Base-by-base conservation (phyloP, 1,140 invertebrate genomes). In the Meloidogyne floridensis region DNA sequence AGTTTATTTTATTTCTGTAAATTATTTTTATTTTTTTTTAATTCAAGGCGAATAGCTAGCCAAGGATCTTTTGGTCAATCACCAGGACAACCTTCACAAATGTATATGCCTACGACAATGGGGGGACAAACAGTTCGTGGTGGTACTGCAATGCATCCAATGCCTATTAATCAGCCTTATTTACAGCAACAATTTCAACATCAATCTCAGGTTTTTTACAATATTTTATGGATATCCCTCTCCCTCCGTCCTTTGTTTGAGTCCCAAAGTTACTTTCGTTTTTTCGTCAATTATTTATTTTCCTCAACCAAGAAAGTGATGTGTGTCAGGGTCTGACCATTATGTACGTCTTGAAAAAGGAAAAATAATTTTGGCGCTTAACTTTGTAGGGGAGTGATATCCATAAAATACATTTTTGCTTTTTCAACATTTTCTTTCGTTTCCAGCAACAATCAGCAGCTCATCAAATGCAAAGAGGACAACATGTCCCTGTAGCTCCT, bases 21-120 rank as follows among this genome's bases (percentile, higher is more conserved):
- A 6, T n/a, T 47, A 54, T 10, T 47, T 81, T 73, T 78, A 32
- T 18, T 20, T 11, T 20, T 43, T 11, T 59, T 20, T 81, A 42
- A 32, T 32, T 32, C 32, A 32, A 81, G 80, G 56, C 80, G 81
- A n/a, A 74, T 82, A 69, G 80, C 81, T 13, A 82, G 81, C 80
- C 81, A 82, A n/a, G 54, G 80, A 8, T 80, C 81, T 53, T 82
- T 82, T 74, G 78, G 56, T 1, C 75, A 73, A 32, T n/a, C 80
- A 18, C 69, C 80, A 11, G 76, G 13, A 15, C 73, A 77, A 18
- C 43, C 47, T n/a, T 10, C 78, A 43, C 78, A 80, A 47, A 72
- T 72, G n/a, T 80, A 42, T 47, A 80, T 72, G 70, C 11, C 32
- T 20, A 72, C 1, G 1, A 54, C 72, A 9, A 70, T 15, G 32